phyloP scores from a whole-genome alignment of 1,140 invertebrate genomes.

The Sitobion miscanthi region DNA sequence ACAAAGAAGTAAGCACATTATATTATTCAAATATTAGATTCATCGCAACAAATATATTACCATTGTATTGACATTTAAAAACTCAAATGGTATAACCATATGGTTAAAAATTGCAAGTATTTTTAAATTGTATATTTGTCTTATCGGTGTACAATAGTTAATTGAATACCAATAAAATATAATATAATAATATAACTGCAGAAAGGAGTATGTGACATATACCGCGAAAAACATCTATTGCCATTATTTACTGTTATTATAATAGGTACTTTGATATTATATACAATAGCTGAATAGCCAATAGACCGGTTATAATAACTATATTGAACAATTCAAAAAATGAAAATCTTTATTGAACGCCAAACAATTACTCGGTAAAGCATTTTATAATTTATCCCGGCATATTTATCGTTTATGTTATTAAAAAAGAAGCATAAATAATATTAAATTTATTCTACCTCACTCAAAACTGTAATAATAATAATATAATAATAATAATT shows the following conservation, averaged over 20 bases:
- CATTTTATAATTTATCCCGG: neutral
- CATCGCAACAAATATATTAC: neutral
- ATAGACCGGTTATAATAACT: neutral
- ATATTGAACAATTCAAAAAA: neutral
- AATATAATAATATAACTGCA: neutral
- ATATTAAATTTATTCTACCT: neutral
- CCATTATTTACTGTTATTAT: neutral
- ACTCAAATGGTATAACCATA: neutral
- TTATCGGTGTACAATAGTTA: neutral
- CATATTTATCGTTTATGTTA: constrained; percentile 17
- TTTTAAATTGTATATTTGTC: neutral
- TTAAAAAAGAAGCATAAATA: neutral
- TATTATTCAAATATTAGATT: neutral
- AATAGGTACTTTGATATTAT: neutral
- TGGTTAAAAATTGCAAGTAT: neutral
- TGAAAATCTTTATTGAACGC: neutral
- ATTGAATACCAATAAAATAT: neutral
- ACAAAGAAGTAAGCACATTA: neutral
- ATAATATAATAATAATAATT: neutral
- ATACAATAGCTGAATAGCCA: neutral
- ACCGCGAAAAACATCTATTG: neutral
- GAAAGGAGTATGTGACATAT: neutral
- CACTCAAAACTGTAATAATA: neutral
- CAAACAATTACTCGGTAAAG: neutral
- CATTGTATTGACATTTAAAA: neutral